phyloP scores from a whole-genome alignment of 2,113 vertebrate species.

The Stegastes partitus region DNA sequence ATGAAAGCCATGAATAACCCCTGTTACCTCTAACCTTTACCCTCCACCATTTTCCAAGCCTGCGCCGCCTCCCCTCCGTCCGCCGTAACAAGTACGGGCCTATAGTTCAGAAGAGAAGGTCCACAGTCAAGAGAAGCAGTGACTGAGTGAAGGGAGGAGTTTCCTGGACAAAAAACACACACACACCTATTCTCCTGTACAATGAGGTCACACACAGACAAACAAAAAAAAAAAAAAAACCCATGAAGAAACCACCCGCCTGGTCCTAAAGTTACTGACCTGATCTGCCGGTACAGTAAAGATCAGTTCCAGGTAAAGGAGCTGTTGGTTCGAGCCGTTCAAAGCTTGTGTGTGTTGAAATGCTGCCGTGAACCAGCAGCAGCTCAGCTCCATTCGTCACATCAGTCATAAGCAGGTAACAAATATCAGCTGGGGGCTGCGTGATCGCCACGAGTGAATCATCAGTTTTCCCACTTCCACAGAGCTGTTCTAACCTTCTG shows the following conservation, averaged over 20 bases:
- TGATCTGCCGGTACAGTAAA: neutral
- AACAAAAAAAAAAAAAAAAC: too few species aligned
- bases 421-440: neutral
- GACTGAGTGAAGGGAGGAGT: conserved; percentile 47
- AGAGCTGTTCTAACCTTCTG: neutral
- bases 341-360: conserved; percentile 28
- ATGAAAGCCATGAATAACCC: conserved; percentile 63
- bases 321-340: neutral
- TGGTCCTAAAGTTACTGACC: conserved; percentile 1
- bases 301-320: neutral
- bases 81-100: conserved; percentile 45
- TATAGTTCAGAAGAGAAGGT: conserved; percentile 47
- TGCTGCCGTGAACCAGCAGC: conserved; percentile 48
- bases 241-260: neutral
- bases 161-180: conserved; percentile 38
- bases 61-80: conserved; percentile 18
- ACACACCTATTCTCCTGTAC: conserved; percentile 6
- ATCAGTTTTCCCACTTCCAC: neutral
- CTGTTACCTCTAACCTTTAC: conserved; percentile 69
- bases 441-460: neutral
- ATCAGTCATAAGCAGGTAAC: conserved; percentile 23
- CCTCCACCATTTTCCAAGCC: conserved; percentile 48
- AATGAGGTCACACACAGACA: neutral
- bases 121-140: conserved; percentile 34
- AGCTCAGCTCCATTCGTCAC: conserved; percentile 15